These are phyloP conservation scores for Scortum barcoo DNA, from an alignment of 2,113 vertebrate species.

Conservation along the genomic window DNA sequence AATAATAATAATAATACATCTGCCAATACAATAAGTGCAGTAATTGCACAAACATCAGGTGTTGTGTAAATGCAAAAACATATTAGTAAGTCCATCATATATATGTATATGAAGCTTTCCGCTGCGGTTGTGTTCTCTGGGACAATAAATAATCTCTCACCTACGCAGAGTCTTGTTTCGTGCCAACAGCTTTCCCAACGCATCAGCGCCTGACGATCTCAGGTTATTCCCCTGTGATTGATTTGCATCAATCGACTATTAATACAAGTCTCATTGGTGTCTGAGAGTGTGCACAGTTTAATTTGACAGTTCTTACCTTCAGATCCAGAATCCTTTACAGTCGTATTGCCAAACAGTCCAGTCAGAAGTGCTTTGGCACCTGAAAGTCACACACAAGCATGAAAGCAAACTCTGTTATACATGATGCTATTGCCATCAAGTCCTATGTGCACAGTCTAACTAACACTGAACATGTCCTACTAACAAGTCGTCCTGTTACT, in stretches of 20 bases:
- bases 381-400: slow-evolving; percentile 68
- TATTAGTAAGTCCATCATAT: not conserved
- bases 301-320: slow-evolving; percentile 86
- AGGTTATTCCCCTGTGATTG: slow-evolving; percentile 93
- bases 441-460: not conserved
- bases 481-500: not conserved
- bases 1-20: not conserved
- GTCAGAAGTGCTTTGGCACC: slow-evolving; percentile 87
- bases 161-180: slow-evolving; percentile 90
- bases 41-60: not conserved
- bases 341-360: slow-evolving; percentile 89
- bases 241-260: not conserved
- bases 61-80: not conserved
- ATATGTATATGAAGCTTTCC: too few relatives aligned
- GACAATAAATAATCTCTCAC: slow-evolving; percentile 76
- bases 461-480: not conserved
- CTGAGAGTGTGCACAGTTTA: not conserved
- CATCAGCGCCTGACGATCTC: slow-evolving; percentile 86
- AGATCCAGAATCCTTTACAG: slow-evolving; percentile 89
- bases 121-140: too few relatives aligned
- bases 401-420: not conserved
- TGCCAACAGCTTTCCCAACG: slow-evolving; percentile 89
- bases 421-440: not conserved
- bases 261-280: not conserved
- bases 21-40: not conserved